A percentile compares a stretch with the other conserved stretches of the same genome.
These are phyloP conservation scores for Perca flavescens DNA, from an alignment of 2,113 vertebrate species.

Conservation along the genomic window DNA sequence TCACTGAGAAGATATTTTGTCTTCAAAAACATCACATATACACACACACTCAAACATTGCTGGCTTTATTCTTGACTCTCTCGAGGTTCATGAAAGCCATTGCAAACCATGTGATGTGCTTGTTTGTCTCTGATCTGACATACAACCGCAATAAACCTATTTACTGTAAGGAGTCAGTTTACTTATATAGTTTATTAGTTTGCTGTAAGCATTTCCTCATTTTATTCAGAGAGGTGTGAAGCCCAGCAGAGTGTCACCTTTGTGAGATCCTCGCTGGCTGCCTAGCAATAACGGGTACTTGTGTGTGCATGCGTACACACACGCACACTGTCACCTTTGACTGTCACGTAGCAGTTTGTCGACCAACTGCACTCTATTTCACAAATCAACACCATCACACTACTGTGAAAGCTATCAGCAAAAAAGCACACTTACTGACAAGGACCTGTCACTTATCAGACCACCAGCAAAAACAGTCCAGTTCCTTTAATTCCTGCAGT, in stretches of 20 bases:
- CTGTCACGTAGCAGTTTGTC: constrained; percentile 72
- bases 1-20: constrained; percentile 13
- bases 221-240: constrained; percentile 75
- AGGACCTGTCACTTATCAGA: constrained; percentile 61
- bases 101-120: constrained; percentile 6
- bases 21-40: constrained; percentile 4
- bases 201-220: constrained; percentile 75
- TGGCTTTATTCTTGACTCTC: constrained; percentile 16
- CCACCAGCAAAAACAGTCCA: constrained; percentile 19
- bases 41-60: not conserved
- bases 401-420: constrained; percentile 60
- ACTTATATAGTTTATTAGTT: constrained; percentile 63
- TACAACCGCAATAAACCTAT: constrained; percentile 41
- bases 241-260: constrained; percentile 61
- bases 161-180: constrained; percentile 39
- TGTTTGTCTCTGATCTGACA: constrained; percentile 57
- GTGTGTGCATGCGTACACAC: constrained; percentile 23
- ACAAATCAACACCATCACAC: constrained; percentile 65
- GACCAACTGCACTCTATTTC: constrained; percentile 50
- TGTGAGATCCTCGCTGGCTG: constrained; percentile 64
- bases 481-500: constrained; percentile 26
- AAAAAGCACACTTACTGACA: constrained; percentile 53
- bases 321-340: constrained; percentile 61
- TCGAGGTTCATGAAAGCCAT: constrained; percentile 11
- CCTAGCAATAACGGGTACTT: constrained; percentile 34